Base-by-base conservation (phyloP, 2,113 vertebrate genomes). In the Microtus ochrogaster region DNA sequence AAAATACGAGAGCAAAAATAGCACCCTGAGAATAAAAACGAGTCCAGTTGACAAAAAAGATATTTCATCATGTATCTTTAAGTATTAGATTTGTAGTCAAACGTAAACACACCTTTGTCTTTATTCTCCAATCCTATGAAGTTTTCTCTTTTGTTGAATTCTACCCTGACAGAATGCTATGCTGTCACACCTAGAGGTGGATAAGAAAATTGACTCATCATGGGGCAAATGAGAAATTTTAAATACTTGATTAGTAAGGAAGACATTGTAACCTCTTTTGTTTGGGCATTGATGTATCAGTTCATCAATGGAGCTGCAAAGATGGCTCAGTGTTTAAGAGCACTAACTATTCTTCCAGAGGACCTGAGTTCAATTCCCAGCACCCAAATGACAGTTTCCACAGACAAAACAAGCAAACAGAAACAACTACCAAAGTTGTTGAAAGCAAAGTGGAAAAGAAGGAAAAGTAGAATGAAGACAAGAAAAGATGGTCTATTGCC, bases 111-210 rank as follows among this genome's bases (percentile, higher is more conserved):
- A 33, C 1, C 13, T 78, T n/a, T 61, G 1, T 76, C 22, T 30
- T 19, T 41, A 41, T 0, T 4, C 3, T 21, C 7, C 1, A 63
- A 13, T 6, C 3, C 3, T 44, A 10, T 41, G n/a, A 33, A 61
- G 3, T 36, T 72, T 63, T 63, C 4, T n/a, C 14, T 33, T 1
- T 3, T 44, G 61, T 17, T 39, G 6, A 28, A 1, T 84, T 89
- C 41, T 58, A 58, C 19, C 19, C 1, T 58, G 58, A 58, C 5
- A 21, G 19, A 58, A 58, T 58, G 58, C 19, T 21, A 58, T 21
- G 5, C 58, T 58, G 2, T 19, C 58, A 58, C 19, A 58, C 58
- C 58, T 44, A 21, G 9, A 70, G 9, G 76, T 19, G 10, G 73
- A 9, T 55, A 84, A 21, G 5, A 39, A 72, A 5, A 52, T 90